phyloP scores from a whole-genome alignment of 2,113 vertebrate species.

The Phoenicopterus ruber region DNA sequence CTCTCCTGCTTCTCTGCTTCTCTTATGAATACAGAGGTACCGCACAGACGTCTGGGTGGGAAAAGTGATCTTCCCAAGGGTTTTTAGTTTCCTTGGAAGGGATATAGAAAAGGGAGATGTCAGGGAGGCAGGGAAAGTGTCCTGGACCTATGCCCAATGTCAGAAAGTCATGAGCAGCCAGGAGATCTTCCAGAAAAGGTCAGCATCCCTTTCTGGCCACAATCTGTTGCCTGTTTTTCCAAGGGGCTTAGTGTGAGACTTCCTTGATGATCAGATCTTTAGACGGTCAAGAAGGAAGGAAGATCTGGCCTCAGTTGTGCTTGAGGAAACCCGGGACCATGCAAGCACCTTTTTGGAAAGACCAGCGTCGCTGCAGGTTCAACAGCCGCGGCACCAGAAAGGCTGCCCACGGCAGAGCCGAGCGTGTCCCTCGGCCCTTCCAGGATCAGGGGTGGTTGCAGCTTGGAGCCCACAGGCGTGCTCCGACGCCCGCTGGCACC shows the following conservation, averaged over 20 bases:
- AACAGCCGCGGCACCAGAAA: accelerated
- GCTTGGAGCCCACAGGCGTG: neutral
- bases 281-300: neutral
- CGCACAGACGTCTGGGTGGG: neutral
- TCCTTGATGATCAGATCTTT: neutral
- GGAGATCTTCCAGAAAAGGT: neutral
- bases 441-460: neutral
- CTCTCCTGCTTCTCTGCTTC: neutral
- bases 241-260: neutral
- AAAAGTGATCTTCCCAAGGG: neutral
- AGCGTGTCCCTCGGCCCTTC: neutral
- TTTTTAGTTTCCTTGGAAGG: neutral
- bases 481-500: neutral
- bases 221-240: neutral
- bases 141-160: neutral
- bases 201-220: neutral
- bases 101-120: neutral
- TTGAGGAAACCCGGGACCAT: neutral
- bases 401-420: neutral
- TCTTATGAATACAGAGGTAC: neutral
- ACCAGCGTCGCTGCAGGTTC: neutral
- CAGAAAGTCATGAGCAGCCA: neutral
- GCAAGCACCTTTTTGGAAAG: neutral
- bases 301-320: neutral
- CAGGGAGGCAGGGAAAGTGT: neutral